Conservation (phyloP, 2,797 vertebrate species). For the Tapirus indicus region DNA sequence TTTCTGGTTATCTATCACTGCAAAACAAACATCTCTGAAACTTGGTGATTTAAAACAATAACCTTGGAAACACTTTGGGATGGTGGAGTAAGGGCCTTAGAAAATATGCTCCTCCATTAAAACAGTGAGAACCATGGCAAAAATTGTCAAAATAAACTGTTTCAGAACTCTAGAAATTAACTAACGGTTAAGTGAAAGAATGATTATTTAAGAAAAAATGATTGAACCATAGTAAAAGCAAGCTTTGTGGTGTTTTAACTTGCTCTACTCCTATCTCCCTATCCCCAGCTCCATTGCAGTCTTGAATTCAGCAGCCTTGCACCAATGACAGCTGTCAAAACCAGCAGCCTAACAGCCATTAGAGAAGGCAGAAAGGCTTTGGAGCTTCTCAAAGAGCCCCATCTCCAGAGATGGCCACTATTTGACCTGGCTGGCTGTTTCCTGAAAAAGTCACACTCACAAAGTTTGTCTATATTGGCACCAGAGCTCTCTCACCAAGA, state of each 20-base stretch:
- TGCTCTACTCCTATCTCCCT: not conserved
- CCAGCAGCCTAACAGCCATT: not conserved
- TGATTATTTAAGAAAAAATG: not conserved
- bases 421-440: not conserved
- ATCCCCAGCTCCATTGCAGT: accelerated
- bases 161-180: not conserved
- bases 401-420: not conserved
- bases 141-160: not conserved
- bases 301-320: not conserved
- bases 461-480: not conserved
- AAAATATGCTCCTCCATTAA: not conserved
- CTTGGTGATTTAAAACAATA: not conserved
- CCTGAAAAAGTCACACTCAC: not conserved
- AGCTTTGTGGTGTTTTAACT: not conserved
- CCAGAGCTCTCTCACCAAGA: not conserved
- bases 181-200: not conserved
- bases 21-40: not conserved
- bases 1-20: not conserved
- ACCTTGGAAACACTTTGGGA: not conserved
- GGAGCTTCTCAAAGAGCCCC: not conserved
- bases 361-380: not conserved
- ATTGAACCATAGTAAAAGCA: not conserved
- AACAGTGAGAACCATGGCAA: not conserved
- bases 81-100: not conserved
- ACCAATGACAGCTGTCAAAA: not conserved